Percentiles rank a stretch among this genome's conserved stretches.
Evolutionary conservation across 2,113 vertebrate genomes (phyloP).

Genomic region (Osmerus eperlanus): DNA sequence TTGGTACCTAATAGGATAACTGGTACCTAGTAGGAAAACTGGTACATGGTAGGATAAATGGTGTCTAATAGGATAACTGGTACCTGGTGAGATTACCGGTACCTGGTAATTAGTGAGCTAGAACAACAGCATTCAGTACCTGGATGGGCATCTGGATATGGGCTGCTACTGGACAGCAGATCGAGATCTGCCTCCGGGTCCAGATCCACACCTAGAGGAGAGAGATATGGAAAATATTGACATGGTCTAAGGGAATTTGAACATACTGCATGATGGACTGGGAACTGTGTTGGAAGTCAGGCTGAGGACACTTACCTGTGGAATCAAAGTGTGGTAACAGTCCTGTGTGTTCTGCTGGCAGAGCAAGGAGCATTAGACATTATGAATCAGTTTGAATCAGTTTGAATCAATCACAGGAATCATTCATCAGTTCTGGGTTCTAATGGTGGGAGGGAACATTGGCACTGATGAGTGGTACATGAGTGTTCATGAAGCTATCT

Average conservation of each 20-base stretch:
- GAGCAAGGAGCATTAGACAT: constrained; percentile 28
- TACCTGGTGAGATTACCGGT: too few relatives aligned
- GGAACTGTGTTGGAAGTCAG: not conserved
- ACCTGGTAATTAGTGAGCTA: too few relatives aligned
- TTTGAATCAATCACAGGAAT: too few relatives aligned
- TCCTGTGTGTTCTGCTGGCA: constrained; percentile 42
- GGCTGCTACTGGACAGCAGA: constrained; percentile 16
- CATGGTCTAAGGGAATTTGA: not conserved
- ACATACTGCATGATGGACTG: too few relatives aligned
- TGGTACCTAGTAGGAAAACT: too few relatives aligned
- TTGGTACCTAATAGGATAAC: too few relatives aligned
- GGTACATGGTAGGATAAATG: too few relatives aligned
- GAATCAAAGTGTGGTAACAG: constrained; percentile 29
- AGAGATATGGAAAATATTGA: not conserved
- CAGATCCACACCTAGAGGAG: constrained; percentile 34
- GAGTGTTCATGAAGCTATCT: too few relatives aligned
- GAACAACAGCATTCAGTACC: constrained; percentile 31
- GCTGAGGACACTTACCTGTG: constrained; percentile 33
- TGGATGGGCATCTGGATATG: constrained; percentile 47
- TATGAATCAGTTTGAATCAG: not conserved
- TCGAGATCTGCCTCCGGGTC: constrained; percentile 37
- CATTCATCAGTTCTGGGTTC: too few relatives aligned
- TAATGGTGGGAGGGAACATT: too few relatives aligned
- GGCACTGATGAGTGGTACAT: too few relatives aligned
- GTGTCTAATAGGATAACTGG: too few relatives aligned